Evolutionary conservation across 2,113 vertebrate genomes (phyloP).

Genomic region (Rhagologus leucostigma): DNA sequence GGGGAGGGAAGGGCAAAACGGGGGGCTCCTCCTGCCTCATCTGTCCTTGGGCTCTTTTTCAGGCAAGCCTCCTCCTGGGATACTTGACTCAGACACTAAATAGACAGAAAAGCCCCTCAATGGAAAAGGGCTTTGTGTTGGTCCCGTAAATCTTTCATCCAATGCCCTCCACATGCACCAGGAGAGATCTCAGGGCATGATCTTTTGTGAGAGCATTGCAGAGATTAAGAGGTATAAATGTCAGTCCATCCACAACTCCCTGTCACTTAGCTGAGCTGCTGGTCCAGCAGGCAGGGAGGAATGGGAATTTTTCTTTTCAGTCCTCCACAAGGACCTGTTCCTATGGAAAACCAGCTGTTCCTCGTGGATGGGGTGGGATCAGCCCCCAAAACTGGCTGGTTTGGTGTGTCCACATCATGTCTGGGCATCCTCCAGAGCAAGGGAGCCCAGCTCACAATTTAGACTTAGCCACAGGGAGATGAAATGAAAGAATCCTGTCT

Average conservation of each 20-base stretch:
- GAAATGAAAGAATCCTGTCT: background rate
- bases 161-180: background rate
- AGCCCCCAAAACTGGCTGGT: background rate
- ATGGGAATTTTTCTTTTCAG: background rate
- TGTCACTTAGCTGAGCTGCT: background rate
- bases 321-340: background rate
- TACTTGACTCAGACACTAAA: background rate
- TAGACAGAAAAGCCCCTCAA: background rate
- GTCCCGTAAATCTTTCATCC: background rate
- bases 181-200: background rate
- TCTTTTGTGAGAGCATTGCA: background rate
- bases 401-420: background rate
- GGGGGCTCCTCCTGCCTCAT: background rate
- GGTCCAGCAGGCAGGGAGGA: background rate
- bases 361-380: background rate
- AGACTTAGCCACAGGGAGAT: background rate
- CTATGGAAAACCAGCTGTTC: background rate
- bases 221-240: background rate
- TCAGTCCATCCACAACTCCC: background rate
- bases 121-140: background rate
- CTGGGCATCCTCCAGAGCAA: background rate
- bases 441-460: background rate
- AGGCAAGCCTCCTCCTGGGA: background rate
- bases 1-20: background rate
- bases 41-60: background rate